Percentiles rank a stretch among this genome's conserved stretches.
Conservation (phyloP, 2,888 invertebrate genomes). For the Scaptomyza reducta region DNA sequence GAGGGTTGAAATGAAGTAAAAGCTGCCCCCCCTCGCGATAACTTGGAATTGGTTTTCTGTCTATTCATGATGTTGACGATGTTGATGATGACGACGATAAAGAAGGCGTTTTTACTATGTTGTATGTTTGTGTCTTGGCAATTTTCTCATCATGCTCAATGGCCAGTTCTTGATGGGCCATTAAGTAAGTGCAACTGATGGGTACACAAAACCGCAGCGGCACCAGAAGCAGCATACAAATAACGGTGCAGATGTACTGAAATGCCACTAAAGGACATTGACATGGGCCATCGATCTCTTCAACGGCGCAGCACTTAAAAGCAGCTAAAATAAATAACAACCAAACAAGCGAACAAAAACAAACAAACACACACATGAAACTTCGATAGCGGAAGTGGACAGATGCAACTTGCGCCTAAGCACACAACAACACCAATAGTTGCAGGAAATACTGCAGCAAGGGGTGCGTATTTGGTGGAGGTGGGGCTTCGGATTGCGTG, state of each 20-base stretch:
- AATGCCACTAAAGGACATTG: constrained; percentile 78
- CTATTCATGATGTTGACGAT: constrained; percentile 34
- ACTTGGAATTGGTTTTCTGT: constrained; percentile 54
- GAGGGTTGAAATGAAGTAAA: constrained; percentile 42
- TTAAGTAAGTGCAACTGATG: constrained; percentile 63
- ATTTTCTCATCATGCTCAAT: constrained; percentile 65
- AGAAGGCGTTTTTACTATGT: constrained; percentile 43
- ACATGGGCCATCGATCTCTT: constrained; percentile 73
- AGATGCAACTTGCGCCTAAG: constrained; percentile 77
- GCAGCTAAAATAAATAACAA: constrained; percentile 61
- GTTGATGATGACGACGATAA: constrained; percentile 25
- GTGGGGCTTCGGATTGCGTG: constrained; percentile 5
- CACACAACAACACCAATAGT: constrained; percentile 49
- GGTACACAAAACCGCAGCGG: constrained; percentile 54
- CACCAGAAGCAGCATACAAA: constrained; percentile 29
- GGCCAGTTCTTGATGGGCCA: constrained; percentile 54
- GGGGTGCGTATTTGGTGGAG: constrained; percentile 47
- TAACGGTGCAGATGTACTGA: constrained; percentile 69
- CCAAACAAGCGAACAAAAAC: constrained; percentile 32
- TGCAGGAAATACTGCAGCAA: constrained; percentile 37
- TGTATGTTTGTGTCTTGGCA: constrained; percentile 58
- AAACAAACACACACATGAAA: constrained; percentile 36
- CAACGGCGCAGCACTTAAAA: constrained; percentile 52
- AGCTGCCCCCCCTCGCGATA: constrained; percentile 4
- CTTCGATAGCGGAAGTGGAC: constrained; percentile 72